Base-by-base conservation (phyloP, 2,797 vertebrate species). In the Hoplostethus mediterraneus region DNA sequence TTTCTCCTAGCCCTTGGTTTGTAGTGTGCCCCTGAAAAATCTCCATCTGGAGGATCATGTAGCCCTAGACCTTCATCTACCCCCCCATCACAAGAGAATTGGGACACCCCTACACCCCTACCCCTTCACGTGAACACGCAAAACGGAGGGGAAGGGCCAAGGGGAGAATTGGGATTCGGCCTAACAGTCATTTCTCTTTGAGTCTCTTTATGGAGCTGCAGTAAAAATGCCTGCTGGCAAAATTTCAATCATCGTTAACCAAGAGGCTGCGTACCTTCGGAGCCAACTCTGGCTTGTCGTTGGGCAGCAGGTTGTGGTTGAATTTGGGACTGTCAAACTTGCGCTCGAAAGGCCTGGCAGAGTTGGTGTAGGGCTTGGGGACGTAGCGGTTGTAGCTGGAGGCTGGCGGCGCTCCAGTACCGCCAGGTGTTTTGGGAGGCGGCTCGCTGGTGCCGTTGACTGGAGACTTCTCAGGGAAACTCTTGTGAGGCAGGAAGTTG, bases 261-360 rank as follows among this genome's bases (percentile, higher is more conserved):
- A 12, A 1, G 67, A 61, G 40, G 38, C 3, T 12, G 57, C 66
- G 67, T 78, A 93, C 86, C 90, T 92, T 93, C 36, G 85, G 70
- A 53, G 84, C 81, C n/a, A 44, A 67, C 12, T 94, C 94, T 3
- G 84, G 60, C 68, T 94, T 95, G 75, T 99, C 97, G 48, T 96
- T 97, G 84, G 96, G 95, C 92, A 98, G 89, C 78, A 99, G 96
- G 86, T 98, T 99, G 90, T 99, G 98, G 90, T 97, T 99, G 92
- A 99, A 99, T 82, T 99, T 99, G 0, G 97, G 98, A 72, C 97
- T 99, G 79, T 99, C 98, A 21, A 99, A 99, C 93, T 99, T 99
- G 92, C 97, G 96, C 55, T 99, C 93, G 59, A 97, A 98, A 2
- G 96, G 96, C 65, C 95, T 95, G 57, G 96, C 96, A 48, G 96